A percentile compares a stretch with the other conserved stretches of the same genome.
Conservation (phyloP, 2,113 vertebrate species). For the Riparia riparia region DNA sequence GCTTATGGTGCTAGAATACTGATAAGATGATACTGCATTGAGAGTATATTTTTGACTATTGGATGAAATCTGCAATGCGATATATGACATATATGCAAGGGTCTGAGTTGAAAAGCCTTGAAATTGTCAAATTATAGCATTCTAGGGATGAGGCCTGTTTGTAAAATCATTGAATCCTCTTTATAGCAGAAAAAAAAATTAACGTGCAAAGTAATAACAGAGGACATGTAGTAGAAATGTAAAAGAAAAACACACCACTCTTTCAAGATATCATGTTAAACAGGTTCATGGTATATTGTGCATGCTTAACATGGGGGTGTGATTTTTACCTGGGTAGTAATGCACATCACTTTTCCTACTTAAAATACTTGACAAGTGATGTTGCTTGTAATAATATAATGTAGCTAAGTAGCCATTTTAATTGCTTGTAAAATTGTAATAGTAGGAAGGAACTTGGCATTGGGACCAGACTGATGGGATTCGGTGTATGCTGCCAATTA, state of each 20-base stretch:
- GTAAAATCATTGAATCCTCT: slow-evolving; percentile 1
- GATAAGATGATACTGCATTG: slow-evolving; percentile 69
- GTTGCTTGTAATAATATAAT: neutral
- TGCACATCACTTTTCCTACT: neutral
- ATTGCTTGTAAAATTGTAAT: neutral
- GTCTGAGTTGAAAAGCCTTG: slow-evolving; percentile 21
- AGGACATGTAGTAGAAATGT: neutral
- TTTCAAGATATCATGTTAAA: neutral
- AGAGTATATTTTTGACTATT: slow-evolving; percentile 46
- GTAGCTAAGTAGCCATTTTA: slow-evolving; percentile 26
- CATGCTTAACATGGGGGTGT: neutral
- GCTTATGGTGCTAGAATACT: slow-evolving; percentile 70
- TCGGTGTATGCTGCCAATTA: neutral
- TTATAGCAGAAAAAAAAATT: neutral
- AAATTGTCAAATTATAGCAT: slow-evolving; percentile 10
- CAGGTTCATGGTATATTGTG: neutral
- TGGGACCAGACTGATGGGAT: neutral
- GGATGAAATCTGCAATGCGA: slow-evolving; percentile 64
- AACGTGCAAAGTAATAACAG: neutral
- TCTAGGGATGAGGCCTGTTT: neutral
- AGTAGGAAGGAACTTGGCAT: neutral
- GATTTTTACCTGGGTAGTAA: slow-evolving; percentile 7
- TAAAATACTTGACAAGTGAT: neutral
- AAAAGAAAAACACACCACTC: neutral
- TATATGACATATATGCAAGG: slow-evolving; percentile 20